A percentile compares a stretch with the other conserved stretches of the same genome.
phyloP scores from a whole-genome alignment of 2,113 vertebrate species.

The Arizona elegans region DNA sequence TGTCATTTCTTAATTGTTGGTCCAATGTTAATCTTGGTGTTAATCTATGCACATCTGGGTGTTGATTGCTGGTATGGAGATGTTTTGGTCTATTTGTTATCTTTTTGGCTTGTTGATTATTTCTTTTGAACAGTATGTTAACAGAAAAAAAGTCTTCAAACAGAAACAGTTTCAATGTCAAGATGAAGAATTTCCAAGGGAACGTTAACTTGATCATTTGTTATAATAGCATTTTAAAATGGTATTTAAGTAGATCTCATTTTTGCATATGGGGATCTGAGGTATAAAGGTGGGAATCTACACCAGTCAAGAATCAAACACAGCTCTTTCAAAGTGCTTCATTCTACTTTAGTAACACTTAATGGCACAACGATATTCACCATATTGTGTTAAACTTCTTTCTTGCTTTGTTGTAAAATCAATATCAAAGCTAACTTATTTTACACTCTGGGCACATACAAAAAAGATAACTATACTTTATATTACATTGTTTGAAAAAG shows the following conservation, averaged over 20 bases:
- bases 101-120: neutral
- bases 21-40: neutral
- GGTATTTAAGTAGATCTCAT: neutral
- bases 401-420: neutral
- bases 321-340: neutral
- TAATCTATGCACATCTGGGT: neutral
- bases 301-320: neutral
- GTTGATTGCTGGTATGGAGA: neutral
- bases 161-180: neutral
- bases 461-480: neutral
- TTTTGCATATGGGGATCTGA: neutral
- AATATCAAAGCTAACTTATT: neutral
- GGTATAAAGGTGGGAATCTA: neutral
- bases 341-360: neutral
- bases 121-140: neutral
- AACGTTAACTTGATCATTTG: neutral
- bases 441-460: neutral
- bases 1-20: neutral
- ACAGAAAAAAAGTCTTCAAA: neutral
- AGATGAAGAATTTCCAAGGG: neutral
- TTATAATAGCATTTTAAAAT: neutral
- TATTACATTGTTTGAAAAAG: neutral
- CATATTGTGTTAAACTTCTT: neutral
- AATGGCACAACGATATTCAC: neutral
- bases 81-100: neutral